Conservation (phyloP, 2,113 vertebrate genomes). For the Microtus ochrogaster region DNA sequence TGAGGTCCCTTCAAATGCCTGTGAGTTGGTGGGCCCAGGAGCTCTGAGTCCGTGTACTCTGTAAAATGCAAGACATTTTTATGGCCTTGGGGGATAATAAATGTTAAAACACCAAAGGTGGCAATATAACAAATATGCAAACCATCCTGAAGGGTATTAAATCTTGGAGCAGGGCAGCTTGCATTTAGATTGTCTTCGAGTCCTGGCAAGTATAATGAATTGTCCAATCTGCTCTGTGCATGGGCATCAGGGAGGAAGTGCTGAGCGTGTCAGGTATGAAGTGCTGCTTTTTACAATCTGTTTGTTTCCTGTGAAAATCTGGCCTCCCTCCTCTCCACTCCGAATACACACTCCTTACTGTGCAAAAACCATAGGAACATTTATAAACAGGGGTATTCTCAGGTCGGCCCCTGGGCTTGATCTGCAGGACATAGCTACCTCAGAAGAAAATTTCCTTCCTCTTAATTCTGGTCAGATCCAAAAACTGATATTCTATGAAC, state of each 20-base stretch:
- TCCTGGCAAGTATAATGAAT: constrained; percentile 50
- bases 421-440: background rate
- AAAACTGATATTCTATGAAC: background rate
- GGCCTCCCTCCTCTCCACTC: background rate
- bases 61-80: constrained; percentile 74
- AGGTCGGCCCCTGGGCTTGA: background rate
- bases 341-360: background rate
- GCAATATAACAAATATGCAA: constrained; percentile 76
- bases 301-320: constrained; percentile 38
- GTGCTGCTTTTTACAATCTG: background rate
- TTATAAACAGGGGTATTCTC: background rate
- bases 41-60: constrained; percentile 51
- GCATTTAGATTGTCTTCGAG: constrained; percentile 49
- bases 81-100: constrained; percentile 67
- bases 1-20: background rate
- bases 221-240: background rate
- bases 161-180: constrained; percentile 37
- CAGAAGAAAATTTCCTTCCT: background rate
- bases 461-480: background rate
- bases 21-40: background rate
- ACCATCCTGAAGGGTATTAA: constrained; percentile 68
- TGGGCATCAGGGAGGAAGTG: background rate
- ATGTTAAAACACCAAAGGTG: constrained; percentile 75
- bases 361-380: background rate
- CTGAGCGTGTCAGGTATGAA: background rate